Conservation (phyloP, 2,113 vertebrate genomes). For the Dromas ardeola region DNA sequence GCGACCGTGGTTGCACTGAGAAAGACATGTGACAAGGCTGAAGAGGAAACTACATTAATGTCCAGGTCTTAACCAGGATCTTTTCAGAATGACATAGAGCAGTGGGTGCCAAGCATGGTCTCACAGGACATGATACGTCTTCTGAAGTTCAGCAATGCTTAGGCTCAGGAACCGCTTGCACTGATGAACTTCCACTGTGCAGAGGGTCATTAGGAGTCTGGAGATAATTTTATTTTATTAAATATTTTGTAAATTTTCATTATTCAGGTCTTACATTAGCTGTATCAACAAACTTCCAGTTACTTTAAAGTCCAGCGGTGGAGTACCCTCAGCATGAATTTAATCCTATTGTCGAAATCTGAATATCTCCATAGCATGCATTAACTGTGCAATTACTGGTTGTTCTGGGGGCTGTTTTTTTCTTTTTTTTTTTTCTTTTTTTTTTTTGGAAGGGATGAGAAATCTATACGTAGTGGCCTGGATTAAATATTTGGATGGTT, state of each 20-base stretch:
- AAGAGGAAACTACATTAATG: background rate
- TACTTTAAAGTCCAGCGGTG: background rate
- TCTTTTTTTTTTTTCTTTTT: background rate
- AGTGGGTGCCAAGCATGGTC: background rate
- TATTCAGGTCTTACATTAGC: background rate
- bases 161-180: background rate
- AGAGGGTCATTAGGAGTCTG: background rate
- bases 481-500: background rate
- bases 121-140: rapidly evolving
- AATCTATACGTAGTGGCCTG: background rate
- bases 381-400: background rate
- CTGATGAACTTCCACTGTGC: background rate
- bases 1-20: rapidly evolving
- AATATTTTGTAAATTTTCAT: background rate
- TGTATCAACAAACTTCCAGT: background rate
- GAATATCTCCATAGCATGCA: background rate
- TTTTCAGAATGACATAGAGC: background rate
- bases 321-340: background rate
- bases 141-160: background rate
- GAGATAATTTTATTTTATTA: background rate
- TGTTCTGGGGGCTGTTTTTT: background rate
- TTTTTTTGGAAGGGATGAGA: background rate
- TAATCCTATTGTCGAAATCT: background rate
- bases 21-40: background rate
- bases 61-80: background rate